Base-by-base conservation (phyloP, 53 echinoderm and acorn worm genomes). In the Paracentrotus lividus region DNA sequence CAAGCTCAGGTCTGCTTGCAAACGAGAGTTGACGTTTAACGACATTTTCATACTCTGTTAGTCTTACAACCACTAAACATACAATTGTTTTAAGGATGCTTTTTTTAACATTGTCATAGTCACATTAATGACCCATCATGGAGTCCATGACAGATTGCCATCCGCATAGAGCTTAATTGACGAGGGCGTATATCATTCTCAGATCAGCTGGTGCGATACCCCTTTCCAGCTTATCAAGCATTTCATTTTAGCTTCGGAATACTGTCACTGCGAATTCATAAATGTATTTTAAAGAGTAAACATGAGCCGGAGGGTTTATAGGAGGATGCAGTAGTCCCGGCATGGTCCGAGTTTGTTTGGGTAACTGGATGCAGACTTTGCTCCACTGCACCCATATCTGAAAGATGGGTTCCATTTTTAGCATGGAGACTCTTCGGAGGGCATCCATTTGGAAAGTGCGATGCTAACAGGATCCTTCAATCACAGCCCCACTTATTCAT, bases 361-460 rank as follows among this genome's bases (percentile, higher is more conserved):
- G 56, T 86, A 55, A 38, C 56, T 86, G 86, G 53, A 56, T 55
- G 86, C 53, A 86, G 53, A 24, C 56, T 9, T 86, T 86, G 86
- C 86, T 55, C n/a, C 54, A 86, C 53, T 86, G 86, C 53, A 44
- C 38, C 56, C 27, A 27, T 86, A 55, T 86, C 53, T 86, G 86
- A 86, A 53, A 86, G 86, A 86, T 86, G 34, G 53, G 27, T 86
- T 86, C 86, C 86, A 86, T 54, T 86, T 86, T 57, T 86, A 86
- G 86, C n/a, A 54, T 56, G 53, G 33, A 56, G 29, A n/a, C 56
- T 49, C n/a, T 86, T 86, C 56, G 38, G 54, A 86, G 36, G 54
- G 86, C 86, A 86, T 86, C 34, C 86, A 86, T 24, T 72, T 21
- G 72, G 20, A 72, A 72, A 72, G 40, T 72, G 72, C 27, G 20